Percentiles rank a stretch among this genome's conserved stretches.
Evolutionary conservation across 2,888 invertebrate genomes (phyloP).

Genomic region (Pandemis corylana): DNA sequence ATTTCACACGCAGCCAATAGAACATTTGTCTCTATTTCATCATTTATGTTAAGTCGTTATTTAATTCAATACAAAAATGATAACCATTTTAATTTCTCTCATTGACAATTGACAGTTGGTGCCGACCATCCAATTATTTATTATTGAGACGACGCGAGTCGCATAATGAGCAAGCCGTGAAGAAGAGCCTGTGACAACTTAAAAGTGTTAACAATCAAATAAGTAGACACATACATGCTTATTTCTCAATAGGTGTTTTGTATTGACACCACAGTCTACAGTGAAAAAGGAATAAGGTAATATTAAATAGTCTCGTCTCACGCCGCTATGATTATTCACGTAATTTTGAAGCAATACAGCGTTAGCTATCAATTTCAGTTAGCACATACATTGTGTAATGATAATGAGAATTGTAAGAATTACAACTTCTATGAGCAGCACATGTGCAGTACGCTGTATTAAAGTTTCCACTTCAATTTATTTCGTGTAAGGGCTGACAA

Average conservation of each 20-base stretch:
- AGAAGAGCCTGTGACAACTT: constrained; percentile 61
- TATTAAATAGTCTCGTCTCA: neutral
- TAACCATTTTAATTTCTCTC: constrained; percentile 38
- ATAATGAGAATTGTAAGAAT: too few relatives aligned
- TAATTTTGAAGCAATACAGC: neutral
- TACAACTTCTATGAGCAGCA: too few relatives aligned
- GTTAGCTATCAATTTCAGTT: neutral
- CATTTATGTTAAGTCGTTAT: constrained; percentile 29
- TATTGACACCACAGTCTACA: neutral
- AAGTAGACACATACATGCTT: constrained; percentile 14
- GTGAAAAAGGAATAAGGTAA: neutral
- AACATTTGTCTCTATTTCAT: constrained; percentile 18
- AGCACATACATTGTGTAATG: neutral
- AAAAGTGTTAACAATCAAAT: constrained; percentile 57
- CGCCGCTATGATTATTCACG: neutral
- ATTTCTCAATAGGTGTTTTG: constrained; percentile 12
- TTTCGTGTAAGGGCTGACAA: neutral
- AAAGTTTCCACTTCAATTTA: too few relatives aligned
- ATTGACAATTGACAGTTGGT: constrained; percentile 41
- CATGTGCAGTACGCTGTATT: too few relatives aligned
- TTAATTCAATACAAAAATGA: constrained; percentile 36
- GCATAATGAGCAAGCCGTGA: constrained; percentile 60
- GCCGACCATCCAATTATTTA: constrained; percentile 42
- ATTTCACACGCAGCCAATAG: constrained; percentile 18
- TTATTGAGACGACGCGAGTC: constrained; percentile 50